phyloP scores from a whole-genome alignment of 2,797 vertebrate species.

The Cottoperca gobio region DNA sequence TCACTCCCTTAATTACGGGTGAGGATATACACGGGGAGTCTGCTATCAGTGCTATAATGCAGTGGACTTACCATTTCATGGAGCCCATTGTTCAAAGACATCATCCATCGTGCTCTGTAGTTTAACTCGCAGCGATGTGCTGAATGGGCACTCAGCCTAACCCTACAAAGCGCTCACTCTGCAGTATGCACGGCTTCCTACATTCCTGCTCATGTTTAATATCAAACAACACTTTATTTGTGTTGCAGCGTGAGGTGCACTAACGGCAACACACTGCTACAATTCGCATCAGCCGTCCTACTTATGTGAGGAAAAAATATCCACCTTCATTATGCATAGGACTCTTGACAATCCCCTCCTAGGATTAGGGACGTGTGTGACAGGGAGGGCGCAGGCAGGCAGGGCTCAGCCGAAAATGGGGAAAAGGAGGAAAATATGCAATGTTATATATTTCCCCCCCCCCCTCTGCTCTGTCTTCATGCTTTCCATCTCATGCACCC shows the following conservation, averaged over 20 bases:
- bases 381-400: constrained; percentile 50
- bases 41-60: constrained; percentile 10
- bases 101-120: constrained; percentile 49
- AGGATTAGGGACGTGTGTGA: constrained; percentile 74
- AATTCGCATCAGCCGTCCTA: constrained; percentile 59
- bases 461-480: constrained; percentile 15
- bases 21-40: constrained; percentile 27
- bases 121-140: constrained; percentile 62
- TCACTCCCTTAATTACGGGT: constrained; percentile 51
- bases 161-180: constrained; percentile 68
- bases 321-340: constrained; percentile 74
- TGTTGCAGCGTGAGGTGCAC: constrained; percentile 40
- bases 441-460: constrained; percentile 40
- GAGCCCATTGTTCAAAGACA: constrained; percentile 55
- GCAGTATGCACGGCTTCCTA: constrained; percentile 46
- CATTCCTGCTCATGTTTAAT: constrained; percentile 60
- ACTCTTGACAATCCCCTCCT: constrained; percentile 72
- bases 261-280: constrained; percentile 61
- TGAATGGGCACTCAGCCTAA: constrained; percentile 67
- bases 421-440: constrained; percentile 60
- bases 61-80: constrained; percentile 2
- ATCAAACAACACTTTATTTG: constrained; percentile 69
- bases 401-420: constrained; percentile 58
- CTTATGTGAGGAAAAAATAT: constrained; percentile 64
- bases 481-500: constrained; percentile 24